Conservation (phyloP, 2,113 vertebrate species). For the Crotalus tigris region DNA sequence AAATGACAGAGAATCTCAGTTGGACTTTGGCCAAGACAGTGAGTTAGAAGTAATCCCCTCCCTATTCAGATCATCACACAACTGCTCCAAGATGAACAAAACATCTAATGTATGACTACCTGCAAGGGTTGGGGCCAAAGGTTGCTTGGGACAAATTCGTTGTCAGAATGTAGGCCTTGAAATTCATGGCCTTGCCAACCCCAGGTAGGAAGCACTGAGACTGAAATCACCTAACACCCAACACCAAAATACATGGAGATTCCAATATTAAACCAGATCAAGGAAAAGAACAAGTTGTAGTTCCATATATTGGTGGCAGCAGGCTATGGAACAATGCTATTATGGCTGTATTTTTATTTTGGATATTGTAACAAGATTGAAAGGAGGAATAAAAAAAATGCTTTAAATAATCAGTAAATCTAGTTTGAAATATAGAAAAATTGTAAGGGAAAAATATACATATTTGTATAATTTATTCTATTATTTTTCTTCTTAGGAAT, state of each 20-base stretch:
- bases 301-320: not conserved
- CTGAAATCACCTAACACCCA: not conserved
- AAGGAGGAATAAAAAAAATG: not conserved
- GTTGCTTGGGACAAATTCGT: not conserved
- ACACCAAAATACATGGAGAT: not conserved
- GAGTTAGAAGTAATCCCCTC: not conserved
- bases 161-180: not conserved
- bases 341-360: not conserved
- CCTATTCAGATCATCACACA: not conserved
- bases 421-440: not conserved
- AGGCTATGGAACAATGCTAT: not conserved
- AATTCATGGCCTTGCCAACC: not conserved
- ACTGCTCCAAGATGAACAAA: not conserved
- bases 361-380: not conserved
- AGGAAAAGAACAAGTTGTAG: not conserved
- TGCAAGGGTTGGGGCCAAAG: not conserved
- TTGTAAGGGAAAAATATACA: not conserved
- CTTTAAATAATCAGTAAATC: not conserved
- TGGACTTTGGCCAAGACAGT: not conserved
- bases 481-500: conserved; percentile 12
- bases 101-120: not conserved
- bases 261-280: not conserved
- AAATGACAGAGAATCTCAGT: not conserved
- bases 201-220: not conserved
- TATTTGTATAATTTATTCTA: not conserved